phyloP scores from a whole-genome alignment of 2,888 invertebrate species.

The Drosophila picticornis region DNA sequence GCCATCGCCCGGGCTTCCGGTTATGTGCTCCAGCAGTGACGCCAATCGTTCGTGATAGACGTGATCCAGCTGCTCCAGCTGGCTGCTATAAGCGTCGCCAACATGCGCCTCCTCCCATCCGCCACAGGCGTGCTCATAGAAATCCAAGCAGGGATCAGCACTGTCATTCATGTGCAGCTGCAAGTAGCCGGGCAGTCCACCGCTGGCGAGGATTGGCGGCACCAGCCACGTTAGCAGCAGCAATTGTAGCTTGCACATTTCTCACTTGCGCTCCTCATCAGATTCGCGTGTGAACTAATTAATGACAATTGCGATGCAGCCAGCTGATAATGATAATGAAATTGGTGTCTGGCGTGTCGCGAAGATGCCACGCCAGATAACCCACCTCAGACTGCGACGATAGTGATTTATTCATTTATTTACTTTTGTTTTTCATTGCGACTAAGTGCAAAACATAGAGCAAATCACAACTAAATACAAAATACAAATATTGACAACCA shows the following conservation, averaged over 20 bases:
- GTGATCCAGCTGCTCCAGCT: constrained; percentile 46
- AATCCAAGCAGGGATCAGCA: constrained; percentile 45
- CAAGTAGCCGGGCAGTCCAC: constrained; percentile 23
- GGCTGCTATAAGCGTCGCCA: constrained; percentile 19
- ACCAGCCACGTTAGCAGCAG: not conserved
- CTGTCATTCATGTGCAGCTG: constrained; percentile 18
- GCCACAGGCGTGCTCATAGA: constrained; percentile 62
- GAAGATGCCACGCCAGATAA: constrained; percentile 14
- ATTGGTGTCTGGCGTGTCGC: not conserved
- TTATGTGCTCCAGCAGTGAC: not conserved
- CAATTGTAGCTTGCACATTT: constrained; percentile 22
- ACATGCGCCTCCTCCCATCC: constrained; percentile 37
- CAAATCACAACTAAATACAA: not conserved
- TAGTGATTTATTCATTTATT: not conserved
- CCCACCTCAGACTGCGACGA: not conserved
- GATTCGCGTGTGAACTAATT: constrained; percentile 34
- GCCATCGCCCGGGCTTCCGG: not conserved
- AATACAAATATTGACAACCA: not conserved
- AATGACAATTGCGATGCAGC: constrained; percentile 14
- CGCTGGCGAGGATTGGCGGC: constrained; percentile 5
- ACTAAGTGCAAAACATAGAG: not conserved
- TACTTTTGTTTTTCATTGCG: too few relatives aligned
- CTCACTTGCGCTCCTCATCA: constrained; percentile 6
- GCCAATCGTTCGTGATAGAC: constrained; percentile 42
- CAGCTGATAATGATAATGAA: constrained; percentile 8